Base-by-base conservation (phyloP, 2,113 vertebrate genomes). In the Physeter macrocephalus region DNA sequence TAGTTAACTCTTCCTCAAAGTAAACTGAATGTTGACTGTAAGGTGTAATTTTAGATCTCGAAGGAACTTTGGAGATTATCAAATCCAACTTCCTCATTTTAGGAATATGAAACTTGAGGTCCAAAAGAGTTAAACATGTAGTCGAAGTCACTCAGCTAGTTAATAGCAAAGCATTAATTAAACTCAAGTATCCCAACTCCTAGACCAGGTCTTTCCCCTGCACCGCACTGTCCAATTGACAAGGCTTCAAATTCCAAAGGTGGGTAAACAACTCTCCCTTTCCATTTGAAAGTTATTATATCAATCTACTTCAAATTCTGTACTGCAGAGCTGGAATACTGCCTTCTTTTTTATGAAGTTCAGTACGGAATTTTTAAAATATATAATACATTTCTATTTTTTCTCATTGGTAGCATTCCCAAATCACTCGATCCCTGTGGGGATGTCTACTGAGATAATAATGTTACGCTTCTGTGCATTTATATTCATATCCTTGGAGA, bases 321-420 rank as follows among this genome's bases (percentile, higher is more conserved):
- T 75, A 82, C 54, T 69, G 92, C 74, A 43, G 34, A 80, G 93
- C 81, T 93, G 31, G 49, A 94, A 94, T 88, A 71, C 36, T 46
- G 34, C 77, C 39, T 82, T 64, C 92, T 27, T 84, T 93, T 90
- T 43, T 34, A 93, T 88, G 64, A 90, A 96, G 83, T 87, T 77
- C 83, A 39, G 1, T 59, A 61, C 75, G 34, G 17, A 82, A 8
- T 86, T 72, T 92, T 91, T 91, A 59, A 72, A 85, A 39, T 81
- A 82, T 95, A 59, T 67, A 95, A 74, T 34, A 88, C 66, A 83
- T 54, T 96, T 96, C n/a, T 52, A 88, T 36, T 88, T 93, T 92
- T 92, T 36, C 77, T 91, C 49, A 71, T 62, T 54, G 18, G 20
- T 75, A 67, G 57, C 34, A n/a, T 91, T 77, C 86, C 82, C 71